Base-by-base conservation (phyloP, 2,113 vertebrate genomes). In the Dolichallabes microphthalmus region DNA sequence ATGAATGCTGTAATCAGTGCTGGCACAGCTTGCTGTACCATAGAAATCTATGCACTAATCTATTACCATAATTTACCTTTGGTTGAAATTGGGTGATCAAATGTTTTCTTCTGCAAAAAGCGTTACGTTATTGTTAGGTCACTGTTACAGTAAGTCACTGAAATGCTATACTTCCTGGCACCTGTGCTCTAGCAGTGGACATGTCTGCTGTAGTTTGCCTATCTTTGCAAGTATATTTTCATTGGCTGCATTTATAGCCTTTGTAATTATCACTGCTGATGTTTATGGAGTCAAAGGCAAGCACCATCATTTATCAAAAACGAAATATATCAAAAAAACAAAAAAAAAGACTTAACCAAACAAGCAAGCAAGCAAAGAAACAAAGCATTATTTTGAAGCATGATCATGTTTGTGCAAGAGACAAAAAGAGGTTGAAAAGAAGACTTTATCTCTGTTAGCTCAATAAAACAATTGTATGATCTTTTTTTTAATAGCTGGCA, bases 11-110 rank as follows among this genome's bases (percentile, higher is more conserved):
- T 91, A 89, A 86, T 90, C 82, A 88, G 88, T 91, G 86, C 85
- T 86, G 93, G 92, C 92, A 90, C 92, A 89, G 87, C 82, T 89
- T 89, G 87, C 89, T 85, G 92, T 92, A 90, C 90, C 91, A 91
- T 82, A 80, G 88, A 89, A 91, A 94, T 89, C 95, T 95, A 95
- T 95, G 94, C 95, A 95, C 92, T 90, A 45, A 87, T 87, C 82
- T 86, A 87, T 83, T 80, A 82, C 87, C 89, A 90, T 88, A 35
- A 86, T 86, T 77, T 83, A 88, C 82, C 88, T 90, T 66, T 39
- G 78, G 91, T 91, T 61, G 57, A 74, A 78, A 85, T 92, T 78
- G 87, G 90, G 88, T 90, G 87, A 80, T 86, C 82, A 86, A 89
- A 88, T 90, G 64, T 82, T 61, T 75, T 74, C 77, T 35, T 35